Evolutionary conservation across 2,797 vertebrate species (phyloP).

Genomic region (Podarcis siculus): DNA sequence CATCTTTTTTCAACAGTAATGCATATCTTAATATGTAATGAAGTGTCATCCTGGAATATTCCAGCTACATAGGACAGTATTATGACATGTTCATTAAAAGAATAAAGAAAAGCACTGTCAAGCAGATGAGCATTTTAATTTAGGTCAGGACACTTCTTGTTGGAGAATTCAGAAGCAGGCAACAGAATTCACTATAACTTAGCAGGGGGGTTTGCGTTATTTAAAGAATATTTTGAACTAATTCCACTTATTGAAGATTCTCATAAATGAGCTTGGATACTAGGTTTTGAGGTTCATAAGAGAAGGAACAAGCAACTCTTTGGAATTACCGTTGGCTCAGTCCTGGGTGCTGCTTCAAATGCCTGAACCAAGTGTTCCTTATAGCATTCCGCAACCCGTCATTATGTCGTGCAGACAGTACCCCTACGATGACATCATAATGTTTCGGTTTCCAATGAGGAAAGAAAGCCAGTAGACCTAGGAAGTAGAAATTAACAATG

Average conservation of each 20-base stretch:
- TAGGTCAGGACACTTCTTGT: not conserved
- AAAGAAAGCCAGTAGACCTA: slow-evolving; percentile 72
- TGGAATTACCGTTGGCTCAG: slow-evolving; percentile 85
- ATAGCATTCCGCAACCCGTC: slow-evolving; percentile 88
- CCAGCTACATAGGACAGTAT: not conserved
- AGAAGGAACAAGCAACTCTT: not conserved
- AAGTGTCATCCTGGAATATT: not conserved
- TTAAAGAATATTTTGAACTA: not conserved
- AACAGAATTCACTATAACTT: not conserved
- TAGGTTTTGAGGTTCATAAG: not conserved
- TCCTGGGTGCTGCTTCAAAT: slow-evolving; percentile 83
- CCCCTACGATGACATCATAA: slow-evolving; percentile 91
- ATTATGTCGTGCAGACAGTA: slow-evolving; percentile 93
- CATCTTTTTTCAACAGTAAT: not conserved
- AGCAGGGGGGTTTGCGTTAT: not conserved
- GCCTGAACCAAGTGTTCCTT: slow-evolving; percentile 92
- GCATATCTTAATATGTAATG: not conserved
- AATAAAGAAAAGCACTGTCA: not conserved
- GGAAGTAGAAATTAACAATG: slow-evolving; percentile 55
- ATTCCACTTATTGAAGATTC: not conserved
- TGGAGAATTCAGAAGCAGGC: not conserved
- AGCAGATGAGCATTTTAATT: not conserved
- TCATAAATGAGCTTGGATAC: not conserved
- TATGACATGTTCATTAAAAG: not conserved
- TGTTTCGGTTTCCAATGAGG: slow-evolving; percentile 75